phyloP scores from a whole-genome alignment of 2,888 invertebrate genomes.

The Yponomeuta sedellus region DNA sequence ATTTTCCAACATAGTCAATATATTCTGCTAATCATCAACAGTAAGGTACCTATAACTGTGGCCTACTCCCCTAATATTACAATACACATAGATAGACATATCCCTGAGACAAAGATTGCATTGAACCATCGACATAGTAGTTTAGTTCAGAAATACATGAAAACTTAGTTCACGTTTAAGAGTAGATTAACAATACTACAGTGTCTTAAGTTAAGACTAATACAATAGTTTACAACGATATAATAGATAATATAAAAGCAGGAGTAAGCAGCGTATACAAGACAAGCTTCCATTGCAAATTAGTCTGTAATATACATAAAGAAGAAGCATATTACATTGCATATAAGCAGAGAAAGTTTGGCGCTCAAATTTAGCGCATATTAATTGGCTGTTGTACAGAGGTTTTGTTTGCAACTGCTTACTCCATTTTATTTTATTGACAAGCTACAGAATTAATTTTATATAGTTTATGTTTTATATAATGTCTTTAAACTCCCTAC shows the following conservation, averaged over 20 bases:
- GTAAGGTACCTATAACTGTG: constrained; percentile 32
- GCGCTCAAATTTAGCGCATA: neutral
- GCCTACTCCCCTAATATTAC: constrained; percentile 45
- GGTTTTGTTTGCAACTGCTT: constrained; percentile 42
- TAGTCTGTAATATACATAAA: constrained; percentile 6
- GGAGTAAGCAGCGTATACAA: constrained; percentile 53
- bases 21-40: constrained; percentile 70
- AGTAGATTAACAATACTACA: constrained; percentile 62
- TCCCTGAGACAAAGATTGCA: constrained; percentile 73
- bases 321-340: constrained; percentile 12
- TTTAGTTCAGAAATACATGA: constrained; percentile 50
- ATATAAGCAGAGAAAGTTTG: constrained; percentile 3
- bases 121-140: constrained; percentile 58
- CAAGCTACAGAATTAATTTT: constrained; percentile 51
- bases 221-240: constrained; percentile 62
- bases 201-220: constrained; percentile 40
- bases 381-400: neutral
- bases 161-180: constrained; percentile 54
- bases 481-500: constrained; percentile 28
- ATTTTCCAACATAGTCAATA: constrained; percentile 70
- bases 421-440: constrained; percentile 46
- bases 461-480: constrained; percentile 40
- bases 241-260: constrained; percentile 38
- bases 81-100: constrained; percentile 31
- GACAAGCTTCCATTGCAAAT: constrained; percentile 19